Evolutionary conservation across 2,797 vertebrate genomes (phyloP), one percentile per base, ranked within the genome.

Genomic region (Octomys mimax): DNA sequence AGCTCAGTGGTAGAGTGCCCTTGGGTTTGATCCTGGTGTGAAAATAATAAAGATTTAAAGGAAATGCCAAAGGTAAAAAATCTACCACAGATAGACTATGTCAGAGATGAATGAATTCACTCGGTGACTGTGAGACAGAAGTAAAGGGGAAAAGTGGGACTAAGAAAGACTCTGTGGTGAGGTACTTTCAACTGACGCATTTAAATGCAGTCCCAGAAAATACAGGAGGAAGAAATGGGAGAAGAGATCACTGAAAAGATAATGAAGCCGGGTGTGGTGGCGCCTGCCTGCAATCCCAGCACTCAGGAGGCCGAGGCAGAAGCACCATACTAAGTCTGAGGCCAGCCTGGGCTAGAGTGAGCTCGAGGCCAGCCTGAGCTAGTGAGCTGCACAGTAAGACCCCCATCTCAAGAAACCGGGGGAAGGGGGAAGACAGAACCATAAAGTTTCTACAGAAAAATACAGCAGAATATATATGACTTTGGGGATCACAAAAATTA

Each of bases 361-460:
- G 26, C 28, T 66, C 64, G 5, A 66, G 12, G 28, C 13, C 28
- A 66, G n/a, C 33, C n/a, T 70, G 33, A 7, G n/a, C n/a, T n/a
- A n/a, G n/a, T n/a, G n/a, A 21, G 36, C n/a, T 70, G 5, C 68
- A 36, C 6, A 36, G n/a, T 14, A 39, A 71, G 18, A 71, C 21
- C n/a, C n/a, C 68, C 68, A 39, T 22, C 68, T 71, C 18, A 71
- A 71, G n/a, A 71, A 36, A 71, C n/a, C n/a, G 8, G 66, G 21
- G 33, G 16, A 36, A n/a, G 33, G 42, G 42, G 42, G n/a, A 70
- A n/a, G 24, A 24, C 22, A 73, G 6, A 73, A 42, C 21, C 62
- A 92, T 24, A 81, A 52, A 59, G 18, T 81, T 66, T 95, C 33
- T 85, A 91, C 26, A 92, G 81, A 75, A 82, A 92, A 97, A 87